Evolutionary conservation across 2,888 invertebrate species (phyloP).

Genomic region (Anthophora plumipes): DNA sequence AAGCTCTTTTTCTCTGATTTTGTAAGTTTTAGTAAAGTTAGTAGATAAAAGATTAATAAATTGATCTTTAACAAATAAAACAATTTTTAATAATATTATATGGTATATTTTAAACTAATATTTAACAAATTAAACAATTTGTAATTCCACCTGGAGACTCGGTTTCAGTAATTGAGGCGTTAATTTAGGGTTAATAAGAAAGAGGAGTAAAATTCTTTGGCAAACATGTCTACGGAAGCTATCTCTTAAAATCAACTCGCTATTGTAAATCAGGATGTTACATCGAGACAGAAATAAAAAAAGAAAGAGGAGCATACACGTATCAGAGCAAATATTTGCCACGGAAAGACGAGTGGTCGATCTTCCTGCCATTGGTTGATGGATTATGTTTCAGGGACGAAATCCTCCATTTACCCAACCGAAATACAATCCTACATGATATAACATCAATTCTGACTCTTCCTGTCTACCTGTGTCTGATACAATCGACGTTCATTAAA

Average conservation of each 20-base stretch:
- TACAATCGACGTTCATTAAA: not conserved
- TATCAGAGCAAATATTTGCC: constrained; percentile 30
- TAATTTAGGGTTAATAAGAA: no score
- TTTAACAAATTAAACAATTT: no score
- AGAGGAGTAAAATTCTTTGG: not conserved
- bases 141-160: no score
- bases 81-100: no score
- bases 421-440: not conserved
- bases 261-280: not conserved
- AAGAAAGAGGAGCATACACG: not conserved
- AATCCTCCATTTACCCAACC: constrained; percentile 5
- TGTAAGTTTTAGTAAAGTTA: no score
- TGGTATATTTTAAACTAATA: no score
- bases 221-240: not conserved
- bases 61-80: no score
- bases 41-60: no score
- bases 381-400: constrained; percentile 9
- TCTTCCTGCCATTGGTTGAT: constrained; percentile 11
- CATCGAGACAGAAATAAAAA: not conserved
- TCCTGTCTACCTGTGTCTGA: not conserved
- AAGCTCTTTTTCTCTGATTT: no score
- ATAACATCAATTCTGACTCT: not conserved
- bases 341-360: not conserved
- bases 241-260: not conserved
- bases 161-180: no score